These are phyloP conservation scores for Meloidogyne hapla DNA, from an alignment of 1,140 invertebrate species.

Conservation along the genomic window DNA sequence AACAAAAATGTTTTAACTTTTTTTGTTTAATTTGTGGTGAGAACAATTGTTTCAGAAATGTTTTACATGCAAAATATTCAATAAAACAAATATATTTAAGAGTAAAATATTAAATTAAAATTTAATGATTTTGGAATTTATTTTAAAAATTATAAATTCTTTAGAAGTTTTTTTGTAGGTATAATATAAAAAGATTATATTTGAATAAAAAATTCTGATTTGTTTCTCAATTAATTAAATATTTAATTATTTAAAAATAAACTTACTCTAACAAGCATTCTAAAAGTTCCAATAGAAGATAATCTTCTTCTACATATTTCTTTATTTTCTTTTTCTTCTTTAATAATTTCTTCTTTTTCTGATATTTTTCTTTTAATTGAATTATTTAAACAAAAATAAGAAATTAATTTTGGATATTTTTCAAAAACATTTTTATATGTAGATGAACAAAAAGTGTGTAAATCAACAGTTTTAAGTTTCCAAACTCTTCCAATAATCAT, in stretches of 20 bases:
- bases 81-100: too few relatives aligned
- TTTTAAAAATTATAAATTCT: too few relatives aligned
- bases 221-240: too few relatives aligned
- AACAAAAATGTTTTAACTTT: too few relatives aligned
- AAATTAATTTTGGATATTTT: conserved; percentile 6
- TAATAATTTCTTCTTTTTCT: neutral
- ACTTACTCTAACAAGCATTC: neutral
- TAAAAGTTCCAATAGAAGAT: neutral
- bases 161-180: too few relatives aligned
- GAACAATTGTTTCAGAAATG: neutral
- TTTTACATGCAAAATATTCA: too few relatives aligned
- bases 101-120: too few relatives aligned
- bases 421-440: conserved; percentile 6
- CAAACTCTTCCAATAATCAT: conserved; percentile 1
- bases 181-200: too few relatives aligned
- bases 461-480: neutral
- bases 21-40: neutral
- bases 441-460: conserved; percentile 2
- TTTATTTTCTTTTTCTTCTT: neutral
- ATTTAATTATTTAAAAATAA: too few relatives aligned
- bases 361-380: neutral
- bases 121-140: too few relatives aligned
- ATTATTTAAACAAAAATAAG: neutral
- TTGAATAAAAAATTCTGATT: too few relatives aligned
- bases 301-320: neutral